Evolutionary conservation across 2,113 vertebrate species (phyloP).

Genomic region (Psittacula cyanocephala): DNA sequence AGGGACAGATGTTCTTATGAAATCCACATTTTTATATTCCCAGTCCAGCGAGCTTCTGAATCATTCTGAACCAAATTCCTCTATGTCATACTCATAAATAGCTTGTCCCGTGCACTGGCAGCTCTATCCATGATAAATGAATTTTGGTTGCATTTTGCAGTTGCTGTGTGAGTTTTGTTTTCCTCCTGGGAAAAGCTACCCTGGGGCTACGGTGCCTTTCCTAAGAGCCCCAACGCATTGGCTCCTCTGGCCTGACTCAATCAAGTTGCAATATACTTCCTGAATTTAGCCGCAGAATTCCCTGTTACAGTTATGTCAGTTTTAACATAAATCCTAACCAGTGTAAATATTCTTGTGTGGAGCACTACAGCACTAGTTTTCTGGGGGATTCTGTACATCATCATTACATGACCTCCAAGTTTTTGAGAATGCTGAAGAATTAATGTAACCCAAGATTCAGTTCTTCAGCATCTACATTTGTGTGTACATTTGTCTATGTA

Average conservation of each 20-base stretch:
- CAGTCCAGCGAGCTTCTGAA: neutral
- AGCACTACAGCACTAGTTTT: neutral
- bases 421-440: neutral
- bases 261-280: neutral
- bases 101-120: neutral
- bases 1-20: neutral
- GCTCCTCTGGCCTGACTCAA: neutral
- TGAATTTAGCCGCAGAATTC: neutral
- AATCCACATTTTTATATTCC: neutral
- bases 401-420: neutral
- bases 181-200: neutral
- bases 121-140: neutral
- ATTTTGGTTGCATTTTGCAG: neutral
- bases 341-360: neutral
- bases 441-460: neutral
- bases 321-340: neutral
- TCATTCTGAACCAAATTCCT: neutral
- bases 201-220: neutral
- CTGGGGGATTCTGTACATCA: neutral
- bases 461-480: neutral
- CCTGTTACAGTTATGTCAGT: neutral
- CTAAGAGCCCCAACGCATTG: neutral
- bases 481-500: neutral
- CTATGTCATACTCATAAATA: neutral
- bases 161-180: neutral